phyloP scores from a whole-genome alignment of 2,888 invertebrate genomes.

The Noctua fimbriata region DNA sequence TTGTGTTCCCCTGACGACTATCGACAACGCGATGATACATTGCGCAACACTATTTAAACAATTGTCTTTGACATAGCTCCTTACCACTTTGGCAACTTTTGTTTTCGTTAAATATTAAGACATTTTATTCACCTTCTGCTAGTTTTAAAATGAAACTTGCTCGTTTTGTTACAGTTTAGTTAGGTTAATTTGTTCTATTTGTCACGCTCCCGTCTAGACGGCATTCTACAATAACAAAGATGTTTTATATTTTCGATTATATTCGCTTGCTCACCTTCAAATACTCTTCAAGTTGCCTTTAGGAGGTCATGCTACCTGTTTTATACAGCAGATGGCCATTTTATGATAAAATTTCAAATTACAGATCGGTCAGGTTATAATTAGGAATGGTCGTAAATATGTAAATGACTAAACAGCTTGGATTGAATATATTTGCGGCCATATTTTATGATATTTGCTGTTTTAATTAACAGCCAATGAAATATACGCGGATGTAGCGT shows the following conservation, averaged over 20 bases:
- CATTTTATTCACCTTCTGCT: slow-evolving; percentile 20
- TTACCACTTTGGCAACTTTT: slow-evolving; percentile 56
- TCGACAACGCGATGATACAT: slow-evolving; percentile 77
- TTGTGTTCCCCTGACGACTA: slow-evolving; percentile 69
- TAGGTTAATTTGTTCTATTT: slow-evolving; percentile 52
- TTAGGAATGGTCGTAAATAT: slow-evolving; percentile 49
- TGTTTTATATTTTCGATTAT: slow-evolving; percentile 63
- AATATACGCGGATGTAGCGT: slow-evolving; percentile 71
- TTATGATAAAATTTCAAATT: slow-evolving; percentile 45
- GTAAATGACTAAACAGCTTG: slow-evolving; percentile 54
- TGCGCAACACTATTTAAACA: slow-evolving; percentile 80
- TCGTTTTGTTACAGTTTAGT: slow-evolving; percentile 41
- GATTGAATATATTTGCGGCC: slow-evolving; percentile 55
- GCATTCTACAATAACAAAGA: slow-evolving; percentile 60
- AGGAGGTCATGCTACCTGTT: slow-evolving; percentile 68
- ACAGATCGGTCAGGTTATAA: slow-evolving; percentile 35
- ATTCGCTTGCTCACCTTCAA: slow-evolving; percentile 77
- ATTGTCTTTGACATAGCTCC: slow-evolving; percentile 68
- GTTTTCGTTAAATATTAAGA: slow-evolving; percentile 36
- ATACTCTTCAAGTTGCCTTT: slow-evolving; percentile 70
- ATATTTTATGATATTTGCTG: slow-evolving; percentile 64
- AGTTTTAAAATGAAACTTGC: slow-evolving; percentile 38
- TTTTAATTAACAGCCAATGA: slow-evolving; percentile 67
- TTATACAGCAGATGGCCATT: slow-evolving; percentile 50
- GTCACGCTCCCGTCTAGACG: slow-evolving; percentile 63